Percentiles rank a stretch among this genome's conserved stretches.
phyloP scores from a whole-genome alignment of 2,113 vertebrate genomes.

The Pachyramphus minor region DNA sequence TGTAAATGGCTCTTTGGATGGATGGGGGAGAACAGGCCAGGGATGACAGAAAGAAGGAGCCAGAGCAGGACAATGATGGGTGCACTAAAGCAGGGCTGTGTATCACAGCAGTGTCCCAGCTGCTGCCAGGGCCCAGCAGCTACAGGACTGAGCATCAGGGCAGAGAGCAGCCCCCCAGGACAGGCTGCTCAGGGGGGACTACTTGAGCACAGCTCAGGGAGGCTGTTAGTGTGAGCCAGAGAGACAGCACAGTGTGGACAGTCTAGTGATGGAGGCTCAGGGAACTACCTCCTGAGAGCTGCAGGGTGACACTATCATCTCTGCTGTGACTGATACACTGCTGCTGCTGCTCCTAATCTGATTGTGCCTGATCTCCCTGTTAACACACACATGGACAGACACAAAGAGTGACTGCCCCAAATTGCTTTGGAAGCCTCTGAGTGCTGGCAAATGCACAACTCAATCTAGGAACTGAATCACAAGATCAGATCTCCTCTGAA shows the following conservation, averaged over 20 bases:
- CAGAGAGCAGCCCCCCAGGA: not conserved
- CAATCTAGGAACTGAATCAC: not conserved
- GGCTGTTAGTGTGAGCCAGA: not conserved
- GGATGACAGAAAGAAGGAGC: not conserved
- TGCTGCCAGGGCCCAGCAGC: not conserved
- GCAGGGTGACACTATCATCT: not conserved
- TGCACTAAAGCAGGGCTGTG: not conserved
- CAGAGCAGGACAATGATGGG: not conserved
- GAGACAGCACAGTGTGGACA: not conserved
- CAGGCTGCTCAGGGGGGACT: not conserved
- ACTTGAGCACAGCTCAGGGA: not conserved
- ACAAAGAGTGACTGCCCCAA: not conserved
- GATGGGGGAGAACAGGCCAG: not conserved
- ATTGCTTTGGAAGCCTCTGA: not conserved
- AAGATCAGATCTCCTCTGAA: not conserved
- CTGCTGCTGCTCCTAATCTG: not conserved
- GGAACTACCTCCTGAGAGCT: not conserved
- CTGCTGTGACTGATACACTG: not conserved
- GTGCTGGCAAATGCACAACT: not conserved
- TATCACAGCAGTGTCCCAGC: not conserved
- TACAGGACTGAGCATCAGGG: not conserved
- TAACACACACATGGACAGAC: not conserved
- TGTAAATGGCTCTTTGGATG: not conserved
- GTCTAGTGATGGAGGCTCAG: not conserved
- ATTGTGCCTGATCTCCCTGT: not conserved